These are phyloP conservation scores for Epinephelus fuscoguttatus DNA, from an alignment of 2,113 vertebrate species.

Conservation along the genomic window DNA sequence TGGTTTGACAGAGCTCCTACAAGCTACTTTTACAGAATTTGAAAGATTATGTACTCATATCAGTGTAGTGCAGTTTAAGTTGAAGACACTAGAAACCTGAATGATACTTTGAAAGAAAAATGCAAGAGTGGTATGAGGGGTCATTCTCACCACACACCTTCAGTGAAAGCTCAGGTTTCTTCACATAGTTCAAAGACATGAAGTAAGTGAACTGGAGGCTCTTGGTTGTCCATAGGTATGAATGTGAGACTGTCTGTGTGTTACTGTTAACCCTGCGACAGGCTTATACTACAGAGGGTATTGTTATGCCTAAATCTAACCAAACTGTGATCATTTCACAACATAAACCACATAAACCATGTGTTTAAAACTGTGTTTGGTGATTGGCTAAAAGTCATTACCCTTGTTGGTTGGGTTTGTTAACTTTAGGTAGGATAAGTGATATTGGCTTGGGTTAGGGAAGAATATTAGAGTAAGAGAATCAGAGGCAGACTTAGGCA, in stretches of 20 bases:
- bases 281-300: not conserved
- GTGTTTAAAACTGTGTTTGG: no score
- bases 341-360: no score
- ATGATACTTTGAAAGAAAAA: slow-evolving; percentile 1
- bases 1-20: not conserved
- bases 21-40: not conserved
- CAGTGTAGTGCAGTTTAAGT: not conserved
- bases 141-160: not conserved
- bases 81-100: not conserved
- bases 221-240: not conserved
- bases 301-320: no score
- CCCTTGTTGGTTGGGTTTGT: no score
- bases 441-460: no score
- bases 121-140: not conserved
- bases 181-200: not conserved
- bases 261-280: not conserved
- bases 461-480: no score
- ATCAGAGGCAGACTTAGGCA: no score
- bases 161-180: not conserved
- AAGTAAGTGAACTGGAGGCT: not conserved
- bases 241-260: not conserved
- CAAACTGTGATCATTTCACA: no score
- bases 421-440: no score
- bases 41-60: not conserved
- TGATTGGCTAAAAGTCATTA: no score